Base-by-base conservation (phyloP, 2,888 invertebrate genomes). In the Steinernema hermaphroditum region DNA sequence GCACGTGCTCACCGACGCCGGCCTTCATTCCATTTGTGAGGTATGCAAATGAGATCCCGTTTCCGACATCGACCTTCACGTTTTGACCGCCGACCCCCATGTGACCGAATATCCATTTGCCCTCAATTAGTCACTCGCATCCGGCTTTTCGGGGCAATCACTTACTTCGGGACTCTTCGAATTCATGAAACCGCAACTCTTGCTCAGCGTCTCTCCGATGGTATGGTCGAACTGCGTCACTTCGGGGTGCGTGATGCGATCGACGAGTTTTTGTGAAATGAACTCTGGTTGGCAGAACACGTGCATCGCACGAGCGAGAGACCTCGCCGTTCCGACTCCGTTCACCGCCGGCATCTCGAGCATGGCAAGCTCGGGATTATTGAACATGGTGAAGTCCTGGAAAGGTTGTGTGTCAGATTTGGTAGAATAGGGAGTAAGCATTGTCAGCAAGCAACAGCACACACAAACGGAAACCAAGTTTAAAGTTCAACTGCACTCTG, bases 331-430 rank as follows among this genome's bases (percentile, higher is more conserved):
- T 19, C 69, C 69, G 22, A 69, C 69, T 16, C 69, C 69, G 22
- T 69, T 69, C 69, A 44, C 69, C 4, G 69, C 69, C 22, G 69
- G 69, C 41, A 69, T 69, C 43, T 69, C 69, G 43, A 69, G 41
- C 69, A 44, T 44, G 14, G 43, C 43, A 14, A 69, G 44, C 19
- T 69, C 69, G 8, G 69, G 69, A 41, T 69, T 69, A 19, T 69
- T 69, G 69, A 69, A 69, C 69, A 69, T 69, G 41, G 69, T 69
- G 44, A 69, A 43, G 44, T 69, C 69, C 69, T 69, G 29, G 6
- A 69, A 69, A 14, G 29, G 32, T 1, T 4, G 1, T 16, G 19
- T 62, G 32, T 29, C 27, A 29, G 32, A 14, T 16, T 16, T 1
- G 62, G 27, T 1, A 27, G 24, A 24, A 50, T 12, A 9, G 50